Evolutionary conservation across 2,113 vertebrate species (phyloP).

Genomic region (Trichomycterus rosablanca): DNA sequence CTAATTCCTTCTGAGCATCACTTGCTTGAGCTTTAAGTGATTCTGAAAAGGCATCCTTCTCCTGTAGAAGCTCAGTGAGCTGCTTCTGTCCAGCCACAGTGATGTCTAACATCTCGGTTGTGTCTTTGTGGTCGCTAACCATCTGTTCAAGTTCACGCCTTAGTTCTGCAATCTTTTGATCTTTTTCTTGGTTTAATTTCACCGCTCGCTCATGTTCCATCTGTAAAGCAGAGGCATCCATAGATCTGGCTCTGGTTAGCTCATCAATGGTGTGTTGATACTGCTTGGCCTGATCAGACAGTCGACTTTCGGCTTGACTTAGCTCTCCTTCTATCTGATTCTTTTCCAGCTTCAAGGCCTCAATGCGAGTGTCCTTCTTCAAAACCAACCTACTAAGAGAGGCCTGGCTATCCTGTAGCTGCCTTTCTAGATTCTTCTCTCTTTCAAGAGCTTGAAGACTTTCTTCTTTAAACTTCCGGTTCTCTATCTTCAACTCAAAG

Average conservation of each 20-base stretch:
- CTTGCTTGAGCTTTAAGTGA: constrained; percentile 72
- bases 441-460: constrained; percentile 32
- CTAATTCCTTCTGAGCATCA: constrained; percentile 71
- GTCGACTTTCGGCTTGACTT: constrained; percentile 63
- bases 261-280: constrained; percentile 79
- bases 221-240: constrained; percentile 74
- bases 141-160: constrained; percentile 74
- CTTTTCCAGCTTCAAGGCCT: constrained; percentile 81
- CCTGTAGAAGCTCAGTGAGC: constrained; percentile 79
- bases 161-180: constrained; percentile 76
- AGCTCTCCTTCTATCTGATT: constrained; percentile 75
- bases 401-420: constrained; percentile 68
- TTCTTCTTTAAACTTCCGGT: constrained; percentile 65
- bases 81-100: constrained; percentile 85
- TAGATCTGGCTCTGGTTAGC: constrained; percentile 63
- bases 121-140: constrained; percentile 74
- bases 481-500: constrained; percentile 78
- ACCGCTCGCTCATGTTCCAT: constrained; percentile 74
- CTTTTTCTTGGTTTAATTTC: constrained; percentile 81
- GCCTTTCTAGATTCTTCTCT: constrained; percentile 64
- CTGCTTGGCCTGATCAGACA: constrained; percentile 71
- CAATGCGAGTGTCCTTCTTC: constrained; percentile 76
- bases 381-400: constrained; percentile 62
- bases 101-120: constrained; percentile 79
- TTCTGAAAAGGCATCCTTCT: constrained; percentile 81